Percentiles rank a stretch among this genome's conserved stretches.
These are phyloP conservation scores for Arvicanthis niloticus DNA, from an alignment of 2,113 vertebrate species.

Conservation along the genomic window DNA sequence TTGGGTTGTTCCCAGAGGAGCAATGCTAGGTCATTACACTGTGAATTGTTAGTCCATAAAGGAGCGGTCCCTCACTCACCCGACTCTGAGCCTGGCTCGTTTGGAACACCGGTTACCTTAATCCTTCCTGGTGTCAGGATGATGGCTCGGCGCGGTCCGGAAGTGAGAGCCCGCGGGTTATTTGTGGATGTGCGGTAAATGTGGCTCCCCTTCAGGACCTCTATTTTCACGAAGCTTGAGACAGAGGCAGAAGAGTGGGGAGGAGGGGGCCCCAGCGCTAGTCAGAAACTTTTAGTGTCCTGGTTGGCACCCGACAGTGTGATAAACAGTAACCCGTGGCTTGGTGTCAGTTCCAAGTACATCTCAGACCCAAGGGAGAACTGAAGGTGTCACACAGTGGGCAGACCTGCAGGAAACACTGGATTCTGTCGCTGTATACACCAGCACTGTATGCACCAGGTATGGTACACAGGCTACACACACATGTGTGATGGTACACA, in stretches of 20 bases:
- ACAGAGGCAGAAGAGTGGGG: constrained; percentile 70
- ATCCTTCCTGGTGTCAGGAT: constrained; percentile 79
- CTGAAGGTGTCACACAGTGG: too few species aligned
- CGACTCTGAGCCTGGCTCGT: constrained; percentile 70
- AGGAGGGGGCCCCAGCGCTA: constrained; percentile 48
- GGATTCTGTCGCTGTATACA: background rate
- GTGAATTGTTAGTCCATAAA: constrained; percentile 88
- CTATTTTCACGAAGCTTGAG: constrained; percentile 43
- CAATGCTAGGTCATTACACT: constrained; percentile 86
- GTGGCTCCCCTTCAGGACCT: constrained; percentile 70
- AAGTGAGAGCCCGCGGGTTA: constrained; percentile 75
- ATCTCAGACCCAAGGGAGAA: background rate
- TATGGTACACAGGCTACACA: too few species aligned
- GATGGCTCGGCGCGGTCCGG: constrained; percentile 75
- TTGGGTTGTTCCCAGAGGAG: constrained; percentile 87
- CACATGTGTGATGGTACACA: too few species aligned
- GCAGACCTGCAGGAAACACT: background rate
- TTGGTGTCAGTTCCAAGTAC: constrained; percentile 26
- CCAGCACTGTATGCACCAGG: background rate
- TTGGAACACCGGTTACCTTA: constrained; percentile 76
- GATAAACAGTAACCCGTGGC: background rate
- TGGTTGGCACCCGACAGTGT: constrained; percentile 46
- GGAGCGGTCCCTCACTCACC: constrained; percentile 85
- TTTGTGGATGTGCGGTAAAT: constrained; percentile 70
- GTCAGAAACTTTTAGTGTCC: constrained; percentile 66